Conservation (phyloP, 2,113 vertebrate species). For the Urocynchramus pylzowi region DNA sequence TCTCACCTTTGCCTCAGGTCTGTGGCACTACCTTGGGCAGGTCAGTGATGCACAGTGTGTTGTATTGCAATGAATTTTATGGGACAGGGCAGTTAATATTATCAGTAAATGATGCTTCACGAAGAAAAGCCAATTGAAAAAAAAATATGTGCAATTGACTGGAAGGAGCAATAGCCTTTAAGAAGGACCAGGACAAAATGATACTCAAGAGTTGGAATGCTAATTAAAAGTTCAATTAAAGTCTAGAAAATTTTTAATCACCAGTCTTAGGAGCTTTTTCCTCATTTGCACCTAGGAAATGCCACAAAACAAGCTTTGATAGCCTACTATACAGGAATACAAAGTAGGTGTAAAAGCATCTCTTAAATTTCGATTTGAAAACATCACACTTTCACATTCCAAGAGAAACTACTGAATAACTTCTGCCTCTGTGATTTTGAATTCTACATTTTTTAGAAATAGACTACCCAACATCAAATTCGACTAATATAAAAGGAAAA, state of each 20-base stretch:
- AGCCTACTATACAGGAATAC: background rate
- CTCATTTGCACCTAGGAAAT: background rate
- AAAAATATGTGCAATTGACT: background rate
- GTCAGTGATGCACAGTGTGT: background rate
- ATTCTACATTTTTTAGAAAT: background rate
- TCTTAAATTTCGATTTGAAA: background rate
- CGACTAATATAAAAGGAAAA: background rate
- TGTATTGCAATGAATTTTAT: background rate
- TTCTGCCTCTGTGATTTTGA: background rate
- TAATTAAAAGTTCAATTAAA: background rate
- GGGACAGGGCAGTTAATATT: background rate
- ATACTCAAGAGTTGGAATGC: background rate
- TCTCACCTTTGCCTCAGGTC: background rate
- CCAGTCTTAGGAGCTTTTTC: background rate
- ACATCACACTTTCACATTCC: background rate
- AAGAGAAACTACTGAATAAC: background rate
- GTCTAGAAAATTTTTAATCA: background rate
- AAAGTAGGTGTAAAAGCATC: background rate
- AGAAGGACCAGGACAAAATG: background rate
- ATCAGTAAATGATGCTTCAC: background rate
- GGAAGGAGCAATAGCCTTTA: background rate
- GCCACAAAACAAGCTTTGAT: background rate
- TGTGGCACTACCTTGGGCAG: background rate
- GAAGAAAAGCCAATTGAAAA: background rate
- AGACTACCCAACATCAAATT: background rate